Base-by-base conservation (phyloP, 2,113 vertebrate species). In the Phoenicopterus ruber region DNA sequence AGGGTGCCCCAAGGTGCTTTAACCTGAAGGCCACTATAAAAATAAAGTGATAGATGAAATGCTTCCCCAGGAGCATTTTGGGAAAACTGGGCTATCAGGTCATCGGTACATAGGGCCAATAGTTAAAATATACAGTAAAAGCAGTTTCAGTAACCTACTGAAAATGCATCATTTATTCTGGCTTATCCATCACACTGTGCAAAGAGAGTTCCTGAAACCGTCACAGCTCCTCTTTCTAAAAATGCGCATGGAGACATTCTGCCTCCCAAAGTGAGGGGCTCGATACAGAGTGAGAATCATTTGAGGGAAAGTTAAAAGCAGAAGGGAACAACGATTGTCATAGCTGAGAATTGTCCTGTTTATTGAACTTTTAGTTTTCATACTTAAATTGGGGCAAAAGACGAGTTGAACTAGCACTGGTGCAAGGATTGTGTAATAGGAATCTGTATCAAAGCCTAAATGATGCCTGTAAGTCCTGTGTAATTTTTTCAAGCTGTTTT, bases 41-140 rank as follows among this genome's bases (percentile, higher is more conserved):
- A 94, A 93, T 86, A 34, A 92, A 90, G 47, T 54, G 52, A 82
- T 59, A 65, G 76, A 90, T 92, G 42, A 81, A 94, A 89, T 87
- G 40, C 46, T 73, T 94, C 38, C 54, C 29, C 61, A 55, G 72
- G 65, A 90, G 80, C 55, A 42, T 91, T 96, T 95, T 88, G 72
- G 69, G 77, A 86, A 87, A 91, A 72, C 72, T 52, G 36, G 61
- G 50, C 83, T 76, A 17, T 79, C 2, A 7, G 72, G 82, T 88
- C 88, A 79, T 52, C 17, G 10, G 40, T 78, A 65, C 13, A 19
- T 17, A 44, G 34, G 67, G 77, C 40, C 80, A 57, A 8, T 18
- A 82, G 80, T 87, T 84, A 88, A 94, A 88, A 92, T 57, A 59
- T 10, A 61, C 17, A 34, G 40, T 71, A 49, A 83, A 92, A 88